Conservation (phyloP, 2,888 invertebrate genomes). For the Linyphia triangularis region DNA sequence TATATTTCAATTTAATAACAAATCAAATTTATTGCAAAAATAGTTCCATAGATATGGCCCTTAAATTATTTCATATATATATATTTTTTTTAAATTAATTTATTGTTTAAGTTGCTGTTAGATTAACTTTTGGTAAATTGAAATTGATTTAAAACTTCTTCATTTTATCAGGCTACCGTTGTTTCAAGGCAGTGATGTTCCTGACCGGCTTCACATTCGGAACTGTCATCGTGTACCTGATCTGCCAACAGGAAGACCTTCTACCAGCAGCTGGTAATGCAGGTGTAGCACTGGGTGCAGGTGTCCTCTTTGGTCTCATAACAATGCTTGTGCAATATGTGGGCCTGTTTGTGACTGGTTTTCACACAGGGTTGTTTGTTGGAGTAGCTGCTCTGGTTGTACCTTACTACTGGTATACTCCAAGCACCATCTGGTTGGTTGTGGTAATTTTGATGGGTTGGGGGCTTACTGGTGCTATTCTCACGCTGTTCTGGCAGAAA, state of each 20-base stretch:
- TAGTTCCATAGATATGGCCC: neutral
- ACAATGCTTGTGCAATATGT: conserved; percentile 91
- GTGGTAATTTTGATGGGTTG: conserved; percentile 85
- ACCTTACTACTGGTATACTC: conserved; percentile 76
- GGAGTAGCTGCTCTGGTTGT: conserved; percentile 79
- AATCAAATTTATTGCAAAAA: no score
- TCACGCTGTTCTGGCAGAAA: conserved; percentile 88
- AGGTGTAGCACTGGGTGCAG: conserved; percentile 87
- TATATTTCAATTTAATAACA: no score
- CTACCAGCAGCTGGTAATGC: conserved; percentile 79
- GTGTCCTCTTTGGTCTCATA: conserved; percentile 88
- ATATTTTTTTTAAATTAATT: neutral
- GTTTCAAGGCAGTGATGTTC: conserved; percentile 93
- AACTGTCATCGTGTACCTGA: conserved; percentile 87
- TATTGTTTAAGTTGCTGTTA: neutral
- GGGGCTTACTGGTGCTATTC: conserved; percentile 86
- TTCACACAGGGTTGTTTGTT: conserved; percentile 85
- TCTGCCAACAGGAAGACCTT: conserved; percentile 76
- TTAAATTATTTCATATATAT: neutral
- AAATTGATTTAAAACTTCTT: neutral
- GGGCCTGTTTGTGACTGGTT: conserved; percentile 89
- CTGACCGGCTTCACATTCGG: conserved; percentile 92
- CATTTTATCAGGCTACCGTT: conserved; percentile 87
- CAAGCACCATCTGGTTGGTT: conserved; percentile 84
- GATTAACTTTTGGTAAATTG: neutral